Base-by-base conservation (phyloP, 2,888 invertebrate species). In the Yponomeuta cagnagella region DNA sequence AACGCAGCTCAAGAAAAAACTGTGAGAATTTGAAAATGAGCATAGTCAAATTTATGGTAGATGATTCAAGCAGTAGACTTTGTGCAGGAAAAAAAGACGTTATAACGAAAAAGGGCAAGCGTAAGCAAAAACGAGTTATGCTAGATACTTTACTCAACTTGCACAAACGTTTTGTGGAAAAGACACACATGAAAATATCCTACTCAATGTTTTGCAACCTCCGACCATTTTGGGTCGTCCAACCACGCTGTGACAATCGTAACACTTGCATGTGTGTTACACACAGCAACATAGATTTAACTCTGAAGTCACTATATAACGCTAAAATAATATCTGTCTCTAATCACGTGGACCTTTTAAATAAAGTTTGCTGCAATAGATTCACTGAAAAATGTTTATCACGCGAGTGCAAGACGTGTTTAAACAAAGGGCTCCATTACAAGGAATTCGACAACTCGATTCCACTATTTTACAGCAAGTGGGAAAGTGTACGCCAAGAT, bases 371-470 rank as follows among this genome's bases (percentile, higher is more conserved):
- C 33, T 37, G 33, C 33, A 37, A 37, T 5, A 37, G 33, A 37
- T 37, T 37, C 33, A 68, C 69, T 63, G 70, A 69, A 70, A 48
- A 71, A 70, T 73, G 72, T 71, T 70, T 73, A 63, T 72, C 73
- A 68, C 66, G 73, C 31, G 68, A 71, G 65, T 73, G 73, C 43
- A 70, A 67, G 58, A 72, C 68, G 64, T 73, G 73, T 37, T 37
- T 37, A 37, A 37, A 72, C 67, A 73, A 67, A 48, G 63, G 31
- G 10, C 68, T 72, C 2, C n/a, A 58, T 3, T 72, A 72, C 66
- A 72, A 70, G 63, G 72, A 70, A 72, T 72, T 72, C 30, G 72
- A 70, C 68, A 64, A 72, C 72, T 69, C 70, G 52, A 70, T 70
- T 69, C 65, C 66, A 64, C 63, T 72, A 64, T 63, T 48, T 69